A percentile compares a stretch with the other conserved stretches of the same genome.
Evolutionary conservation across 1,140 invertebrate species (phyloP).

Genomic region (Sitodiplosis mosellana): DNA sequence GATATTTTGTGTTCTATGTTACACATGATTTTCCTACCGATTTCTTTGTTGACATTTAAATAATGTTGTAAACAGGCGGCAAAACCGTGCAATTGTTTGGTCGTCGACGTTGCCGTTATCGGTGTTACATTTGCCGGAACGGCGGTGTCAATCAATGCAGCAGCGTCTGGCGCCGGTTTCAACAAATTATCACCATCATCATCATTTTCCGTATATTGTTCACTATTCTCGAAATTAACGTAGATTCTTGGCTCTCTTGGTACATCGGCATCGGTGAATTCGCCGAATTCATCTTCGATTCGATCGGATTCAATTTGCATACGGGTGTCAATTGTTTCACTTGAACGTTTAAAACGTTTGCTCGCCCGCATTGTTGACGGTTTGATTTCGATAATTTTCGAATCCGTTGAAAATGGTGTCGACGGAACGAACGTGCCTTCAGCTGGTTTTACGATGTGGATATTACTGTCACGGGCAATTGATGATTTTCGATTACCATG

Average conservation of each 20-base stretch:
- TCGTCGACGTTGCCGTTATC: constrained; percentile 11
- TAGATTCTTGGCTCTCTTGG: too few relatives aligned
- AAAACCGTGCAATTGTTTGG: constrained; percentile 19
- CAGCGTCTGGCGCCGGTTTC: too few relatives aligned
- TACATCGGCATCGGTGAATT: neutral
- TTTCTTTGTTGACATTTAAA: constrained; percentile 21
- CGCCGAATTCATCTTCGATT: constrained; percentile 6
- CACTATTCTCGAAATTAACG: too few relatives aligned
- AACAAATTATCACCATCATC: too few relatives aligned
- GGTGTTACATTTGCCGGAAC: constrained; percentile 5
- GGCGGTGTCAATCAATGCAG: too few relatives aligned
- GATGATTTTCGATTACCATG: too few relatives aligned
- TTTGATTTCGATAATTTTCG: constrained; percentile 24
- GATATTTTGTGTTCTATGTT: too few relatives aligned
- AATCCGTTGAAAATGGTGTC: constrained; percentile 18
- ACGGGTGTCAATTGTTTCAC: neutral
- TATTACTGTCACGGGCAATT: constrained; percentile 14
- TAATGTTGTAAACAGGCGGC: constrained; percentile 22
- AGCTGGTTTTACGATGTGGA: constrained; percentile 17
- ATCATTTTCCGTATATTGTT: too few relatives aligned
- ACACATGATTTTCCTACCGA: constrained; percentile 12
- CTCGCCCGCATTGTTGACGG: constrained; percentile 1
- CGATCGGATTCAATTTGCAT: constrained; percentile 8
- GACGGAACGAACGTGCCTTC: constrained; percentile 19
- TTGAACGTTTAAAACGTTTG: neutral